A percentile compares a stretch with the other conserved stretches of the same genome.
Conservation (phyloP, 2,113 vertebrate genomes). For the Peromyscus polionotus region DNA sequence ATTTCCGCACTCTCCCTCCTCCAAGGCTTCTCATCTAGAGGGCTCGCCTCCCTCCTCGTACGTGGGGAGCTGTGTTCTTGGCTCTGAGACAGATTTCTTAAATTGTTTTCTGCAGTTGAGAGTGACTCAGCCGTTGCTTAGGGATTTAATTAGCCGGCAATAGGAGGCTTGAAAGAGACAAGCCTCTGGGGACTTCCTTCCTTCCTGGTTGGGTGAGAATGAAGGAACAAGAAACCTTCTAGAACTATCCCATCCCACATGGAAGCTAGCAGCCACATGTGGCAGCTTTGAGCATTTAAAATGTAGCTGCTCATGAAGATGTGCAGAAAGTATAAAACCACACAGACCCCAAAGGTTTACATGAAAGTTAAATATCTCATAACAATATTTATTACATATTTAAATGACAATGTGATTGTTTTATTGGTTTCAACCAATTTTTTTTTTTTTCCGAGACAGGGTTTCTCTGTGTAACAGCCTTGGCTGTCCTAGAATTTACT, state of each 20-base stretch:
- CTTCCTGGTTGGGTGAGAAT: not conserved
- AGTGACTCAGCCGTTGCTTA: slow-evolving; percentile 77
- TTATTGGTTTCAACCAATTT: not conserved
- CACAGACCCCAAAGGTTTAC: slow-evolving; percentile 25
- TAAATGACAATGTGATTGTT: not conserved
- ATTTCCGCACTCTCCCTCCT: not conserved
- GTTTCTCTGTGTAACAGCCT: too few relatives aligned
- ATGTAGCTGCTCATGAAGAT: not conserved
- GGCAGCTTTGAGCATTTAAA: not conserved
- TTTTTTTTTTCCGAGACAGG: not conserved
- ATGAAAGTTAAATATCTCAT: not conserved
- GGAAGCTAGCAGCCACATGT: not conserved
- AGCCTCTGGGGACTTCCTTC: slow-evolving; percentile 15
- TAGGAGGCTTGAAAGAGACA: slow-evolving; percentile 52
- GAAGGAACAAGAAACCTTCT: slow-evolving; percentile 16
- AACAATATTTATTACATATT: not conserved
- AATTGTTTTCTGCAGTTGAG: slow-evolving; percentile 61
- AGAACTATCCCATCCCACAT: not conserved
- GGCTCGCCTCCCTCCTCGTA: not conserved
- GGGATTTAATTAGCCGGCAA: slow-evolving; percentile 74
- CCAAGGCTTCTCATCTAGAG: not conserved
- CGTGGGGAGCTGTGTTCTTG: slow-evolving; percentile 58
- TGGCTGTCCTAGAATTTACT: too few relatives aligned
- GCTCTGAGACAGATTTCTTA: slow-evolving; percentile 73
- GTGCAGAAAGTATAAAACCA: not conserved